Percentiles rank a stretch among this genome's conserved stretches.
These are phyloP conservation scores for Neoscelio sp. DNA, from an alignment of 2,888 invertebrate species.

Conservation along the genomic window DNA sequence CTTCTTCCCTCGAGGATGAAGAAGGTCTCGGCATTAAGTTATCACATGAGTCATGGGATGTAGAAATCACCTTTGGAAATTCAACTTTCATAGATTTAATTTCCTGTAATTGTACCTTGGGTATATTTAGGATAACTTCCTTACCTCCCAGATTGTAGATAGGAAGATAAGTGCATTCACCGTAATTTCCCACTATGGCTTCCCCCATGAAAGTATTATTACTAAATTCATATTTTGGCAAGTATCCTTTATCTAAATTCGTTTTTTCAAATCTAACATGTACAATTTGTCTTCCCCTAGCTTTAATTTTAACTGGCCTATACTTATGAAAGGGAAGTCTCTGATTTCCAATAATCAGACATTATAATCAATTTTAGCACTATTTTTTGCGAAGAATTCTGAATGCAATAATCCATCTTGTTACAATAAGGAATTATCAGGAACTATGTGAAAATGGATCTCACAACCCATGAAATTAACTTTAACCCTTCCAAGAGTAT, in stretches of 20 bases:
- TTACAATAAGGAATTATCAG: neutral
- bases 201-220: constrained; percentile 46
- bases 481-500: neutral
- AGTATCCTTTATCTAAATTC: constrained; percentile 41
- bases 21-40: too few species aligned
- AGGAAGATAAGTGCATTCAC: constrained; percentile 52
- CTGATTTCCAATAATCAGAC: neutral
- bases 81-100: too few species aligned
- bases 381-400: neutral
- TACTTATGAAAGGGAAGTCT: neutral
- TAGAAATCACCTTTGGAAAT: too few species aligned
- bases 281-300: constrained; percentile 28
- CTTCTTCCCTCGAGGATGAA: too few species aligned
- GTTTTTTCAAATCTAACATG: constrained; percentile 36
- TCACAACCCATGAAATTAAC: neutral
- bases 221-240: constrained; percentile 20
- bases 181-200: constrained; percentile 37
- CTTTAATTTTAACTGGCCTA: neutral
- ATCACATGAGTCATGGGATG: too few species aligned
- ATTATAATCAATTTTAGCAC: constrained; percentile 1
- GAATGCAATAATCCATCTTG: neutral
- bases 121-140: neutral
- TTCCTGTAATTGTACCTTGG: neutral
- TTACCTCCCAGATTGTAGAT: constrained; percentile 43
- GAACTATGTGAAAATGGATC: neutral